A percentile compares a stretch with the other conserved stretches of the same genome.
Conservation (phyloP, 1,140 invertebrate species). For the Sycophaga agraensis region DNA sequence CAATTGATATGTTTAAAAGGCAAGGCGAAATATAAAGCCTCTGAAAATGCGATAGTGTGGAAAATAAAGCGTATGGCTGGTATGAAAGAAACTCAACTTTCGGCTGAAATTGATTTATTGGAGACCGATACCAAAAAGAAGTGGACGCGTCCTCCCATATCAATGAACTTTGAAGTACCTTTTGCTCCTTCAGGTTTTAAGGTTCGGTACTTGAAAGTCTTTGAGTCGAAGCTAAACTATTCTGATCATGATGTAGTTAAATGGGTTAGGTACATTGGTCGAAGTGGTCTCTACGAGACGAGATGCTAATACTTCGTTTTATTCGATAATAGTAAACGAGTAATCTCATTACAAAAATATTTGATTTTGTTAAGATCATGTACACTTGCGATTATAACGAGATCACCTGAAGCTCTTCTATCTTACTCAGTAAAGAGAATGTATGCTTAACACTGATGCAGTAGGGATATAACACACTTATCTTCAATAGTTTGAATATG, state of each 20-base stretch:
- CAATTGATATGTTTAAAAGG: slow-evolving; percentile 99
- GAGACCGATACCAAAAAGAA: slow-evolving; percentile 99
- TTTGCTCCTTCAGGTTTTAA: slow-evolving; percentile 98
- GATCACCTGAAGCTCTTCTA: slow-evolving; percentile 13
- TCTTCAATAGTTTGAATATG: slow-evolving; percentile 11
- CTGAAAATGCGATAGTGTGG: slow-evolving; percentile 99
- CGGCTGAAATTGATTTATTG: slow-evolving; percentile 98
- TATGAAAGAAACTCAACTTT: slow-evolving; percentile 99
- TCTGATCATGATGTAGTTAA: slow-evolving; percentile 99
- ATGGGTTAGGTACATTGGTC: slow-evolving; percentile 99
- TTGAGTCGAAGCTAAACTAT: slow-evolving; percentile 99
- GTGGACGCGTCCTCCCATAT: slow-evolving; percentile 99
- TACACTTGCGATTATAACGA: slow-evolving; percentile 16
- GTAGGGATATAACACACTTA: slow-evolving; percentile 17
- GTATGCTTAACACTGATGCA: slow-evolving; percentile 25
- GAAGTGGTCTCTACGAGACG: slow-evolving; percentile 98
- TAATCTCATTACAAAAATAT: slow-evolving; percentile 39
- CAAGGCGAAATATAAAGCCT: slow-evolving; percentile 99
- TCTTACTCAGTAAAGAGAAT: slow-evolving; percentile 19
- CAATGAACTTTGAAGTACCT: slow-evolving; percentile 99
- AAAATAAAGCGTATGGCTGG: slow-evolving; percentile 99
- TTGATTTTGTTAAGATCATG: slow-evolving; percentile 26
- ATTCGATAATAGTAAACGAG: slow-evolving; percentile 37
- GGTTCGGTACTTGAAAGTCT: slow-evolving; percentile 99
- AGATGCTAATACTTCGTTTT: slow-evolving; percentile 73